Evolutionary conservation across 1,140 invertebrate genomes (phyloP).

Genomic region (Trachymyrmex cornetzi): DNA sequence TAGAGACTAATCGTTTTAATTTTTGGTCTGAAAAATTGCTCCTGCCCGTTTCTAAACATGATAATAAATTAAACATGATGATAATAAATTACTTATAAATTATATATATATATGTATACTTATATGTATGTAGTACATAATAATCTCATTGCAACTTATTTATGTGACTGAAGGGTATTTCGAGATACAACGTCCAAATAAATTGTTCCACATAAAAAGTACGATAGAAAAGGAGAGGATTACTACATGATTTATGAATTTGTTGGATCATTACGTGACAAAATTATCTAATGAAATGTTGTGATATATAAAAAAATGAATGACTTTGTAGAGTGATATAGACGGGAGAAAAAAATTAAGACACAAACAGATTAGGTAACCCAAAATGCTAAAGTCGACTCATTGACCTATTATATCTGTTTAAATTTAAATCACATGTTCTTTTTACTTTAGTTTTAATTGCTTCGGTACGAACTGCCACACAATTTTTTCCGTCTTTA

Average conservation of each 20-base stretch:
- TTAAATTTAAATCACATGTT: conserved; percentile 58
- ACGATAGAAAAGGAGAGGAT: background rate
- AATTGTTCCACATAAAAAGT: conserved; percentile 10
- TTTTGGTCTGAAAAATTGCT: background rate
- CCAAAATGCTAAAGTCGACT: conserved; percentile 37
- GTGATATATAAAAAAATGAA: conserved; percentile 3
- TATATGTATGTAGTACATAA: background rate
- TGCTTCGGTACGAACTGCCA: background rate
- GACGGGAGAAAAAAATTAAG: background rate
- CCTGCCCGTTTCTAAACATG: background rate
- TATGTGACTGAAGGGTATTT: background rate
- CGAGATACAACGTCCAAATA: background rate
- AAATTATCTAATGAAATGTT: conserved; percentile 58
- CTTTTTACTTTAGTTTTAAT: background rate
- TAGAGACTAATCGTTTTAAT: background rate
- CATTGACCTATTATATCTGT: conserved; percentile 47
- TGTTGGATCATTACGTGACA: conserved; percentile 1
- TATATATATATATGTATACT: too few relatives aligned
- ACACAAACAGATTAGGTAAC: conserved; percentile 69
- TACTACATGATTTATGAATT: background rate
- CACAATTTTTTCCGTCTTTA: background rate
- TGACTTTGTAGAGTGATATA: background rate
- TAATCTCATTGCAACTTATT: background rate
- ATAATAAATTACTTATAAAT: background rate
- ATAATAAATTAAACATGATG: background rate